Percentiles rank a stretch among this genome's conserved stretches.
Conservation (phyloP, 1,140 invertebrate genomes). For the Ceratina calcarata region DNA sequence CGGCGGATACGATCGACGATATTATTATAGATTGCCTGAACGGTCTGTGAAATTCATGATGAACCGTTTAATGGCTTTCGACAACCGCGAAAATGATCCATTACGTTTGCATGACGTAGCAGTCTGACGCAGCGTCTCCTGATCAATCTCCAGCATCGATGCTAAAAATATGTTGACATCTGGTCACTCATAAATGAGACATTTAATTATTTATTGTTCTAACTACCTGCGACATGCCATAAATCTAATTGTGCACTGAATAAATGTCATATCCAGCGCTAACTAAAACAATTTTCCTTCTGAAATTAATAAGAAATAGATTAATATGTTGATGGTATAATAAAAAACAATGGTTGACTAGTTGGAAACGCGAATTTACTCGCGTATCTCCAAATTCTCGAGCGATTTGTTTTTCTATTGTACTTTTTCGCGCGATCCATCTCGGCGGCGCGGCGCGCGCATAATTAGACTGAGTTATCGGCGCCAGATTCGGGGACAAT, state of each 20-base stretch:
- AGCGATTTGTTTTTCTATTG: background rate
- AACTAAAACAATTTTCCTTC: no score
- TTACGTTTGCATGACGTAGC: slow-evolving; percentile 53
- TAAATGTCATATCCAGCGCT: no score
- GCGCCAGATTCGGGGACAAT: slow-evolving; percentile 73
- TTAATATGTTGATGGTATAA: background rate
- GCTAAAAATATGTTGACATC: background rate
- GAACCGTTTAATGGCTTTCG: slow-evolving; percentile 71
- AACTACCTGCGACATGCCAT: no score
- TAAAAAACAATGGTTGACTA: no score
- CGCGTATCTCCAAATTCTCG: background rate
- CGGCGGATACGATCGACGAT: slow-evolving; percentile 59
- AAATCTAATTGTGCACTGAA: no score
- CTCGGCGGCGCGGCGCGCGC: slow-evolving; percentile 15
- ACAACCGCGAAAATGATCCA: slow-evolving; percentile 68
- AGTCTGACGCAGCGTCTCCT: background rate
- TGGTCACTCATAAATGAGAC: no score
- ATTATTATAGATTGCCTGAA: slow-evolving; percentile 72
- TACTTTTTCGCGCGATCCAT: slow-evolving; percentile 17
- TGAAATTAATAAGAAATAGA: background rate
- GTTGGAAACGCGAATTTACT: no score
- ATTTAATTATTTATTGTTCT: no score
- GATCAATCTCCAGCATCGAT: background rate
- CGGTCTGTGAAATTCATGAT: slow-evolving; percentile 71
- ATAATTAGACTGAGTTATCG: slow-evolving; percentile 77